Evolutionary conservation across 2,113 vertebrate genomes (phyloP).

Genomic region (Urocitellus parryii): DNA sequence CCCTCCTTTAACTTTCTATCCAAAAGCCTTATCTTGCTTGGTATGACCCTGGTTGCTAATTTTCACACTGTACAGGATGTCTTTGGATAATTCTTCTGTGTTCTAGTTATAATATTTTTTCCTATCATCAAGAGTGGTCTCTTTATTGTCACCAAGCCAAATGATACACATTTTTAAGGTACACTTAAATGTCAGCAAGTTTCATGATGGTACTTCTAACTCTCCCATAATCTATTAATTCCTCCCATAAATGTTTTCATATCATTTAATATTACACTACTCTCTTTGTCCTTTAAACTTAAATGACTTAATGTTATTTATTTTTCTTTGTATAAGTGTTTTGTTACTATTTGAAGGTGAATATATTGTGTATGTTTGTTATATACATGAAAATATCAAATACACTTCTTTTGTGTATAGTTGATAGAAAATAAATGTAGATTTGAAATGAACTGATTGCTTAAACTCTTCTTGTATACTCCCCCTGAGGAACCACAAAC

Average conservation of each 20-base stretch:
- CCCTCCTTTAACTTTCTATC: neutral
- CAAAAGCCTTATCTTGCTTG: neutral
- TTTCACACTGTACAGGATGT: neutral
- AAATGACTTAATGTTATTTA: neutral
- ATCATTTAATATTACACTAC: neutral
- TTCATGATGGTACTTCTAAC: neutral
- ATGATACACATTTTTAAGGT: neutral
- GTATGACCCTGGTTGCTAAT: neutral
- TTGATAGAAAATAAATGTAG: neutral
- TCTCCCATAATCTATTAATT: neutral
- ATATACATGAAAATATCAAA: neutral
- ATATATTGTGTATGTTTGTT: neutral
- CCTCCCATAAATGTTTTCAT: neutral
- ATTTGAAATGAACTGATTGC: neutral
- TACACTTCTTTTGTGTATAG: neutral
- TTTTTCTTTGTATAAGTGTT: neutral
- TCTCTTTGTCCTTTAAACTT: conserved; percentile 26
- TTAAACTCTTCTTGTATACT: neutral
- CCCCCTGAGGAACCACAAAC: neutral
- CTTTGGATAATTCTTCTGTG: neutral
- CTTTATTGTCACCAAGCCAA: conserved; percentile 39
- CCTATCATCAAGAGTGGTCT: neutral
- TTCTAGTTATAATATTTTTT: neutral
- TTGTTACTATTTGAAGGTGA: neutral
- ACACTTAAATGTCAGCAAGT: conserved; percentile 4